Percentiles rank a stretch among this genome's conserved stretches.
Conservation (phyloP, 92 coral and sea anemone species). For the Bergia sp. region DNA sequence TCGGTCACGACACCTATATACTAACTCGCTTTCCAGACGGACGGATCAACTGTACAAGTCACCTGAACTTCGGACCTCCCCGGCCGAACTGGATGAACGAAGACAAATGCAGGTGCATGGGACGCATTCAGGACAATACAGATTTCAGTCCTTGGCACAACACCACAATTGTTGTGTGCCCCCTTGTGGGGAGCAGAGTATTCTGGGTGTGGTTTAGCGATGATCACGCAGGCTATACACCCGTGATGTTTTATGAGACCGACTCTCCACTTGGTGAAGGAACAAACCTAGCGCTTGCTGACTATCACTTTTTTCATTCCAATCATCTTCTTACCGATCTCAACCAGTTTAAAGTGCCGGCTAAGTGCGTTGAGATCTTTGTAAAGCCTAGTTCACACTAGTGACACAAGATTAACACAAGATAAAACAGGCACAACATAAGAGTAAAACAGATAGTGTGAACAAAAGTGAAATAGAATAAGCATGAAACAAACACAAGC, state of each 20-base stretch:
- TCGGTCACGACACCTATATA: slow-evolving; percentile 2
- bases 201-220: not conserved
- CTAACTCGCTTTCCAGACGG: not conserved
- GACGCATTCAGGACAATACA: not conserved
- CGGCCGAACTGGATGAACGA: slow-evolving; percentile 6
- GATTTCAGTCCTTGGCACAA: slow-evolving; percentile 3
- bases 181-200: not conserved
- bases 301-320: not conserved
- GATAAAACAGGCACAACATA: too few species aligned
- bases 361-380: not conserved
- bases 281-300: not conserved
- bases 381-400: too few species aligned
- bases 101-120: not conserved
- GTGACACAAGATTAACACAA: too few species aligned
- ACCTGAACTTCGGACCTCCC: not conserved
- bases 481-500: too few species aligned
- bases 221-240: not conserved
- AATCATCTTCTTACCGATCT: not conserved
- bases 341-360: not conserved
- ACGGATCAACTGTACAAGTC: not conserved
- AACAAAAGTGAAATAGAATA: too few species aligned
- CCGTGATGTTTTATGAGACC: not conserved
- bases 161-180: not conserved
- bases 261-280: not conserved
- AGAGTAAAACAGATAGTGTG: too few species aligned